phyloP scores from a whole-genome alignment of 2,888 invertebrate species.

The Rugalucina vietnamica region DNA sequence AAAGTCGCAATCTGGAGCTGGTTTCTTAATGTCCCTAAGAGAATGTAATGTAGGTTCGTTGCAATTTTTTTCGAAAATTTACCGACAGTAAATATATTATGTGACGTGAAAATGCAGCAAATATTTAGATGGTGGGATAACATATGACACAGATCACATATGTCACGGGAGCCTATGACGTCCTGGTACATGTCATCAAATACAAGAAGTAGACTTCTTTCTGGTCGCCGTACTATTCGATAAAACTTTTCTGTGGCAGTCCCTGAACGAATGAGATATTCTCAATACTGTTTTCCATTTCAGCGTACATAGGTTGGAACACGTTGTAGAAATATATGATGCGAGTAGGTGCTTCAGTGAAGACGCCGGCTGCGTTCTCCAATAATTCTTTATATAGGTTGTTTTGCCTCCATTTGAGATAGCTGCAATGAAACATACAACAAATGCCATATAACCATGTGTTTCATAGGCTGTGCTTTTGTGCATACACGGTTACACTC shows the following conservation, averaged over 20 bases:
- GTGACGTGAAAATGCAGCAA: background rate
- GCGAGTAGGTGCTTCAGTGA: background rate
- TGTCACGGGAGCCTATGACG: background rate
- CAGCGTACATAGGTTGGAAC: background rate
- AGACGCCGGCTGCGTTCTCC: background rate
- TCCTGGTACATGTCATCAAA: constrained; percentile 11
- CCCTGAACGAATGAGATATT: constrained; percentile 6
- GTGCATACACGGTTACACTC: too few relatives aligned
- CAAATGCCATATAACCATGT: too few relatives aligned
- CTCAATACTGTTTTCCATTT: background rate
- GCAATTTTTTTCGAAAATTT: constrained; percentile 12
- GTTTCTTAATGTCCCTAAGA: constrained; percentile 1
- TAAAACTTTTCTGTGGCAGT: background rate
- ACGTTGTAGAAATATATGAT: background rate
- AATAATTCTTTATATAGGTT: background rate
- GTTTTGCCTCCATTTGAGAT: background rate
- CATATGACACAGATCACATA: background rate
- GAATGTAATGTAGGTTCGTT: constrained; percentile 11
- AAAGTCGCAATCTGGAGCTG: background rate
- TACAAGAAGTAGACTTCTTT: background rate
- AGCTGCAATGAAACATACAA: background rate
- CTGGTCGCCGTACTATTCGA: background rate
- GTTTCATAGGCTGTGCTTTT: too few relatives aligned
- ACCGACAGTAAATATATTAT: background rate
- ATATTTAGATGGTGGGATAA: background rate